Percentiles rank a stretch among this genome's conserved stretches.
Conservation (phyloP, 2,113 vertebrate species). For the Colaptes auratus region DNA sequence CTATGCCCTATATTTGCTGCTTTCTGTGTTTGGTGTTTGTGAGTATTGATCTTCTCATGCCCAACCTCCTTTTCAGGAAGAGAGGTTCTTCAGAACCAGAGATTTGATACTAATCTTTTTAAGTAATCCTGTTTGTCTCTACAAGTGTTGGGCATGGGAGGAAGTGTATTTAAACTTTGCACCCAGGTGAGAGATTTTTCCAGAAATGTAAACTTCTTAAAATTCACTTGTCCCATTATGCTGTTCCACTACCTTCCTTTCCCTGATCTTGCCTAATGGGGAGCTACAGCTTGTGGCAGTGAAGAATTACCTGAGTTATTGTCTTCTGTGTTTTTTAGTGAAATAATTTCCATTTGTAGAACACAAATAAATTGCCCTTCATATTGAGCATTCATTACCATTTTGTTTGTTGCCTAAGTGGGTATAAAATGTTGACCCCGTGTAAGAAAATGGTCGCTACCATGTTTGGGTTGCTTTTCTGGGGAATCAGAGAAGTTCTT, state of each 20-base stretch:
- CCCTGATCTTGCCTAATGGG: background rate
- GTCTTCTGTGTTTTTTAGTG: background rate
- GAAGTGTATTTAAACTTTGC: background rate
- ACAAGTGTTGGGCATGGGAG: background rate
- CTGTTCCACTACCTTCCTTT: background rate
- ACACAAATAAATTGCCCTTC: background rate
- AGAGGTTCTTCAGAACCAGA: background rate
- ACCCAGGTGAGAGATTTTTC: background rate
- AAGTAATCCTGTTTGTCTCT: background rate
- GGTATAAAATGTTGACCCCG: background rate
- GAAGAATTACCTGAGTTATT: background rate
- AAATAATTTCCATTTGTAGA: background rate
- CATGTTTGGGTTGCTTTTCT: accelerated
- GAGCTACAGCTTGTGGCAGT: background rate
- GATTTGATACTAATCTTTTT: background rate
- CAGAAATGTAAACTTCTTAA: background rate
- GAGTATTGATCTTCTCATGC: background rate
- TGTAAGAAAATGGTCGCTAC: background rate
- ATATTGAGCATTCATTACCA: background rate
- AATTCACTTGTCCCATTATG: background rate
- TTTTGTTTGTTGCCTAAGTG: background rate
- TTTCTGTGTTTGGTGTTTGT: background rate
- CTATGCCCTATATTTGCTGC: accelerated
- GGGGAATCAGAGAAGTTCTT: background rate
- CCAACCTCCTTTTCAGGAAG: background rate